Evolutionary conservation across 2,113 vertebrate genomes (phyloP), one percentile per base, ranked within the genome.

Genomic region (Rhabdornis inornatus): DNA sequence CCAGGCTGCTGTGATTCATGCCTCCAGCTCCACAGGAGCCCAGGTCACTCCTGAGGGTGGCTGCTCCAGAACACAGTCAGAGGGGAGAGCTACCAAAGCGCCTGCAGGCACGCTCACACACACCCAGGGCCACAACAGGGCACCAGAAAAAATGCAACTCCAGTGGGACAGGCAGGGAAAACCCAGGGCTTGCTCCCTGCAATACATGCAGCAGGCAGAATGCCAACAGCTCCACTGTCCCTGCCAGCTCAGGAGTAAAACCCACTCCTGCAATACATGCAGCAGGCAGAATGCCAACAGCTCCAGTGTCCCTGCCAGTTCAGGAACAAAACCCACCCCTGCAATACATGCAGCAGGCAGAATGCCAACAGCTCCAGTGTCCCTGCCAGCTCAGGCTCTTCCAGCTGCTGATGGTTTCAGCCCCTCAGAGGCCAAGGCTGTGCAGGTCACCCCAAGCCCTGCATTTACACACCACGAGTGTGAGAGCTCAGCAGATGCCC

Each of bases 401-500:
- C 40, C 63, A 86, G 35, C 68, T 75, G 44, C 35, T 40, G 39
- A 23, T 12, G 31, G 21, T 8, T 63, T 35, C 86, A 66, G 56
- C 44, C 77, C 63, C 27, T 15, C 53, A 55, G 31, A 86, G 59
- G 18, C 53, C 50, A 61, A 80, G 30, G 68, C 31, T 65, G 56
- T 18, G 9, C 6, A 1, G 14, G n/a, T 6, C 20, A 49, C 9
- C 10, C 21, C n/a, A 8, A 3, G 7, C 5, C 18, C 50, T 83
- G 5, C 39, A 55, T 35, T 88, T 15, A 39, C 30, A 63, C 27
- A 20, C 7, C 45, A 6, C 0, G 0, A 80, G 55, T 1, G 0
- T 7, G n/a, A 28, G 31, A 56, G 30, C 17, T 40, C n/a, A 89
- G 77, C 68, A 91, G 64, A 56, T 28, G 15, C 25, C 53, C 31